Evolutionary conservation across 2,888 invertebrate genomes (phyloP), one percentile per base, ranked within the genome.

Genomic region (Eupithecia subumbrata): DNA sequence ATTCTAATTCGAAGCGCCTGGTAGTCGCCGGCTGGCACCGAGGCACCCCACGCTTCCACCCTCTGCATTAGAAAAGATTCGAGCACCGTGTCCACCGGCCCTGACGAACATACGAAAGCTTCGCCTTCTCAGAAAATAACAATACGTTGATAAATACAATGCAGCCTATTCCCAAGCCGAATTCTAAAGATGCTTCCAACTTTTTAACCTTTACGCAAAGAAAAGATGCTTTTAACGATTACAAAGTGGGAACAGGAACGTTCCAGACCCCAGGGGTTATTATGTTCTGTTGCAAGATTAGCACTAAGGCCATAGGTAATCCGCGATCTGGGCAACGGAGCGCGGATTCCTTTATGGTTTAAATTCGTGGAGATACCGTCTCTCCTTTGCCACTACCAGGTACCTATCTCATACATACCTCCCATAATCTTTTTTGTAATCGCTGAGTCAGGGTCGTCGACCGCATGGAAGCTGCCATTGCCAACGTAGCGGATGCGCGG

Each of bases 341-440:
- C 63, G 69, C 69, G 60, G 75, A 77, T 78, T 76, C 66, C 37
- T 71, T 76, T 77, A 72, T 70, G 75, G 75, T 72, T 78, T 77
- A 67, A 77, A 79, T 76, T 79, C 72, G 74, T 77, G 37, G 74
- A 69, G 77, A 76, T 63, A 75, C 73, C 75, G 76, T 76, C 68
- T 81, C 75, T 78, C 76, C 76, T 74, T 81, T 72, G 73, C 81
- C 75, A 82, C 82, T 81, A 83, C 81, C 81, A 84, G 83, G 78
- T 82, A 85, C 84, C 22, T 86, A 86, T 85, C 86, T 87, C n/a
- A n/a, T n/a, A n/a, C n/a, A n/a, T n/a, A 87, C 85, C 85, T 86
- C 83, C 84, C 82, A 89, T 90, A 91, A 92, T 91, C 89, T 92
- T 93, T 93, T 92, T 92, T 93, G 89, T 93, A 91, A 94, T 91